Base-by-base conservation (phyloP, 2,797 vertebrate genomes). In the Clarias laeviceps region DNA sequence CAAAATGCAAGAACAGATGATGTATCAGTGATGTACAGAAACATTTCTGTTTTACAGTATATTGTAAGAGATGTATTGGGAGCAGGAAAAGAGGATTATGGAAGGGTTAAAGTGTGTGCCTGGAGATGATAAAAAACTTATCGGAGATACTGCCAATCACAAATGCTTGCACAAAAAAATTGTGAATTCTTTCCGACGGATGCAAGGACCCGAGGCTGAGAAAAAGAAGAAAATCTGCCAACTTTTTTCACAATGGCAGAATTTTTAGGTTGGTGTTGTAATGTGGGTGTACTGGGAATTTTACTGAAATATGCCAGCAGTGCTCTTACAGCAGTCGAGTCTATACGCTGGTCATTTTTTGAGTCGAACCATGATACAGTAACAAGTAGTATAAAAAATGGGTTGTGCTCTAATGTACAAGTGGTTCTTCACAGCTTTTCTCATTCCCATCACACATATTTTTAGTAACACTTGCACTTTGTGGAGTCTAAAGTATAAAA, bases 401-500 rank as follows among this genome's bases (percentile, higher is more conserved):
- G 11, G 57, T 22, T 27, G 61, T 24, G 32, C 18, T 84, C 57
- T 80, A 45, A 37, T 37, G 40, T n/a, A 11, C 68, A 54, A n/a
- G 61, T 32, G 29, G 32, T 84, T 84, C 8, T 12, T 32, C 66
- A 40, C 9, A 59, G 80, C 34, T 64, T 85, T 68, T 86, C 56
- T 65, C 83, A n/a, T 87, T 82, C 74, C 73, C 29, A 34, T 82
- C 65, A 27, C 64, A 64, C 64, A 69, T 86, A 70, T 82, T 80
- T 61, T 64, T 27, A 24, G 29, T 18, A 78, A 83, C 68, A 70
- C 81, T 64, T 24, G 62, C 65, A 72, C 59, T 69, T 88, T 86
- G 68, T 61, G 54, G 64, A 68, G 81, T 37, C 61, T 76, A 34
- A 88, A 82, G 69, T 80, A 76, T 82, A 82, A 85, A 86, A 12